Conservation (phyloP, 2,888 invertebrate genomes). For the Tortrix viridana region DNA sequence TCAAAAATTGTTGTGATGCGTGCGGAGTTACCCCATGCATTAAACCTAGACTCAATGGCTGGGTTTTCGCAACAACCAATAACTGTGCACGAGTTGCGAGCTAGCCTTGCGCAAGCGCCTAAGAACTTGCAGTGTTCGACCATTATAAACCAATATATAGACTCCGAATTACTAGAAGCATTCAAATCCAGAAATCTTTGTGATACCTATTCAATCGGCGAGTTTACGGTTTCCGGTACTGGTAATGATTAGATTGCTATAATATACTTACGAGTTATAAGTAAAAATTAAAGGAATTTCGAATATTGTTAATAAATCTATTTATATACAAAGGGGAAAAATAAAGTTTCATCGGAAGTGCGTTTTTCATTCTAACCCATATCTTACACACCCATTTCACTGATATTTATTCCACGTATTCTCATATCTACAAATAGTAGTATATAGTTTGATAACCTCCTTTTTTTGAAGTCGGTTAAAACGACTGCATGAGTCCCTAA, state of each 20-base stretch:
- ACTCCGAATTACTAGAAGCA: constrained; percentile 11
- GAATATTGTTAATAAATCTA: too few relatives aligned
- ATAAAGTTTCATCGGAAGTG: too few relatives aligned
- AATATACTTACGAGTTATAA: too few relatives aligned
- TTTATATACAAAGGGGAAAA: too few relatives aligned
- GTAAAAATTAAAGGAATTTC: neutral
- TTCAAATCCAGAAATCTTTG: constrained; percentile 37
- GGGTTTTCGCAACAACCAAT: constrained; percentile 19
- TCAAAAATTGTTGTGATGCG: constrained; percentile 37
- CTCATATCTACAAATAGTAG: too few relatives aligned
- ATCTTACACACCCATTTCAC: too few relatives aligned
- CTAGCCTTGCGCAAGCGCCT: constrained; percentile 22
- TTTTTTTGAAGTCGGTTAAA: too few relatives aligned
- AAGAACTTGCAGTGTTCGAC: constrained; percentile 31
- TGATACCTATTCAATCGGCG: constrained; percentile 23
- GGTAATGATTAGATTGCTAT: too few relatives aligned
- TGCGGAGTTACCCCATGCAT: neutral
- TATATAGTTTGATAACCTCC: too few relatives aligned
- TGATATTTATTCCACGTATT: too few relatives aligned
- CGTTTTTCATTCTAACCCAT: too few relatives aligned
- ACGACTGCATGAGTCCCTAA: too few relatives aligned
- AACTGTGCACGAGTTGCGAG: constrained; percentile 27
- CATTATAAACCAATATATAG: constrained; percentile 38
- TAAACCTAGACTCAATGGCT: constrained; percentile 8
- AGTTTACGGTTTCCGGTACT: constrained; percentile 2